These are phyloP conservation scores for human DNA, from an alignment of 2,113 vertebrate genomes.

Conservation along the genomic window GRCh38 chr1:61683501-61684000, in stretches of 20 bases:
- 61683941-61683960: background rate
- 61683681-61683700: background rate
- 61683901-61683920: background rate
- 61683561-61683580: conserved; percentile 67
- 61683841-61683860: background rate
- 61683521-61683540: conserved; percentile 96
- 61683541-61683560: conserved; percentile 89
- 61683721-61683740: background rate
- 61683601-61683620: background rate
- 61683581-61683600: conserved; percentile 1
- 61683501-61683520: conserved; percentile 99
- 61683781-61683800: background rate
- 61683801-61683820: background rate
- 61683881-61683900: background rate
- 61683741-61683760: background rate
- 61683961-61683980: background rate
- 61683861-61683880: background rate
- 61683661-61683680: conserved; percentile 3
- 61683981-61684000: background rate
- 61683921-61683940: background rate
- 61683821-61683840: background rate
- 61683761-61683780: background rate
- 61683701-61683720: background rate
- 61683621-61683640: conserved; percentile 47
- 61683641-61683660: background rate